Evolutionary conservation across 2,113 vertebrate genomes (phyloP).

Genomic region (Seriola quinqueradiata): DNA sequence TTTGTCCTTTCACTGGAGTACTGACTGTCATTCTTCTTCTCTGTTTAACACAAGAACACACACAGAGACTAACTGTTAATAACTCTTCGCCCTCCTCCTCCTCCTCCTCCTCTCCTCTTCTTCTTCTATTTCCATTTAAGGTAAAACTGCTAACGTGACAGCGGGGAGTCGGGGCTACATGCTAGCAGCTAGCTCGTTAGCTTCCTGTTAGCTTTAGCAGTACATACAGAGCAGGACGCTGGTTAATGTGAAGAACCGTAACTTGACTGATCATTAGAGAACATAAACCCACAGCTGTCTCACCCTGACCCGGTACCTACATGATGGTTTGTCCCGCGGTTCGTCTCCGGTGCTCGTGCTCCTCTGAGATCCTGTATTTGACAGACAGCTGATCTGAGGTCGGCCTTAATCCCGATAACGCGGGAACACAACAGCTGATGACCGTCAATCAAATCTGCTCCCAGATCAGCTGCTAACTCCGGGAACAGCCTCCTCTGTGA

Average conservation of each 20-base stretch:
- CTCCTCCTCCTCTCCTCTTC: neutral
- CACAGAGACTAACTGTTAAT: neutral
- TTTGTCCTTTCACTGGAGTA: too few species aligned
- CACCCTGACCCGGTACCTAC: conserved; percentile 56
- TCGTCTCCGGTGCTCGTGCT: neutral
- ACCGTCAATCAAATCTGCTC: neutral
- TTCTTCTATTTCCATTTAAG: conserved; percentile 42
- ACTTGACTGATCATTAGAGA: neutral
- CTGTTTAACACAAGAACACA: neutral
- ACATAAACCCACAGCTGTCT: neutral
- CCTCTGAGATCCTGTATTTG: neutral
- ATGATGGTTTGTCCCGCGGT: conserved; percentile 42
- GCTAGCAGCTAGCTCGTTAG: neutral
- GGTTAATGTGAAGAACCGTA: neutral
- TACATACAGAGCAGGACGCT: neutral
- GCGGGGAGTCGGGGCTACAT: neutral
- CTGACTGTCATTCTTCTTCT: neutral
- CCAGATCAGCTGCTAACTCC: neutral
- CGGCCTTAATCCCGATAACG: neutral
- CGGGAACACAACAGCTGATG: accelerated
- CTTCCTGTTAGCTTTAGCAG: neutral
- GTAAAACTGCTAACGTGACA: neutral
- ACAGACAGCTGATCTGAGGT: conserved; percentile 26
- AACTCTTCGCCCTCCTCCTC: too few species aligned
- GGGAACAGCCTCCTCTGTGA: neutral